Evolutionary conservation across 2,888 invertebrate species (phyloP).

Genomic region (Caenorhabditis angaria): DNA sequence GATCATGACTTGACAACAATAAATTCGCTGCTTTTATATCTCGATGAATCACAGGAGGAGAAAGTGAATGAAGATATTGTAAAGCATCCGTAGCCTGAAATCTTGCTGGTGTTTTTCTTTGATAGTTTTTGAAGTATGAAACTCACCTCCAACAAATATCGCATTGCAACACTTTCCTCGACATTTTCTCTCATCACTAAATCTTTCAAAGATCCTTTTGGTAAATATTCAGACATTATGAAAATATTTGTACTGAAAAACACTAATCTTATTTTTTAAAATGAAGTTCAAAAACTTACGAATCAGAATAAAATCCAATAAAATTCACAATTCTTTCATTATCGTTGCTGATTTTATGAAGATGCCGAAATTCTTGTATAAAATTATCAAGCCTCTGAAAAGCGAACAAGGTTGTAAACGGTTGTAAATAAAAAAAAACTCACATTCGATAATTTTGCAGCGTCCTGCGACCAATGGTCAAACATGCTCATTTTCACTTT

Average conservation of each 20-base stretch:
- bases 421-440: conserved; percentile 1
- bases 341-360: conserved; percentile 49
- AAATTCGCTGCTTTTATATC: conserved; percentile 63
- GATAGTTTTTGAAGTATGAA: background rate
- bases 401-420: background rate
- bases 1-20: conserved; percentile 48
- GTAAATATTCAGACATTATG: conserved; percentile 54
- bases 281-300: conserved; percentile 12
- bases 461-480: conserved; percentile 55
- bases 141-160: conserved; percentile 49
- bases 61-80: conserved; percentile 50
- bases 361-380: conserved; percentile 49
- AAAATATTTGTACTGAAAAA: conserved; percentile 40
- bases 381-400: conserved; percentile 48
- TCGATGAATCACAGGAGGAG: conserved; percentile 52
- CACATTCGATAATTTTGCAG: conserved; percentile 36
- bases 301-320: conserved; percentile 51
- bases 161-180: conserved; percentile 48
- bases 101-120: background rate
- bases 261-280: background rate
- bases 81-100: conserved; percentile 54
- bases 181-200: conserved; percentile 42
- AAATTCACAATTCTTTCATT: conserved; percentile 54
- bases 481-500: conserved; percentile 54
- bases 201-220: conserved; percentile 55